Evolutionary conservation across 1,140 invertebrate species (phyloP), one percentile per base, ranked within the genome.

Genomic region (Cydia fagiglandana): DNA sequence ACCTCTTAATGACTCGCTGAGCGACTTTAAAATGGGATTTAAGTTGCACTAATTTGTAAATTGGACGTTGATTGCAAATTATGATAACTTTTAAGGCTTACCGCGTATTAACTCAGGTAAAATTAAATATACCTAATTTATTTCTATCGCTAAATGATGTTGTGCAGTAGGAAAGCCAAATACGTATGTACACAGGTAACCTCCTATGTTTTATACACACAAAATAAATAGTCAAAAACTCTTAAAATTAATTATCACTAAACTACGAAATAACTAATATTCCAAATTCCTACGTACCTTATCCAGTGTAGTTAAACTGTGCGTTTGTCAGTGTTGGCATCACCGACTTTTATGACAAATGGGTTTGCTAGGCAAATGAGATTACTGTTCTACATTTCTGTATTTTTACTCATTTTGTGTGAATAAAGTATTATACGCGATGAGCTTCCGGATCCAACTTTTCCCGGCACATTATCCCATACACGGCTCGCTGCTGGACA

Each of bases 401-500:
- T 61, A 53, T 61, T 61, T 61, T 61, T 56, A 56, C 53, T 56
- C 53, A 56, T 56, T 56, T 61, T 61, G 10, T 12, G 7, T 24
- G 56, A 20, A 12, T 61, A 3, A n/a, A 53, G 50, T 17, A 17
- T n/a, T n/a, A n/a, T 7, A 61, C 56, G n/a, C 56, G 56, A 56
- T 17, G 53, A 61, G 56, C n/a, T 61, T 24, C 9, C 20, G 9
- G 20, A 78, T 76, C 61, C 61, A 20, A 74, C 75, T 61, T 74
- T 76, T 73, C 41, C 41, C 66, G 70, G 20, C 56, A 24, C 20
- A 61, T 61, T 24, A 61, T 61, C 56, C 56, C 56, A 61, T 24
- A 61, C 5, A 56, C 53, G 53, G 17, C 20, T 61, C 28, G 66
- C n/a, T 28, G 38, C 28, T 61, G 56, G 56, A 64, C 78, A 82